Evolutionary conservation across 2,797 vertebrate genomes (phyloP).

Genomic region (Alosa sapidissima): DNA sequence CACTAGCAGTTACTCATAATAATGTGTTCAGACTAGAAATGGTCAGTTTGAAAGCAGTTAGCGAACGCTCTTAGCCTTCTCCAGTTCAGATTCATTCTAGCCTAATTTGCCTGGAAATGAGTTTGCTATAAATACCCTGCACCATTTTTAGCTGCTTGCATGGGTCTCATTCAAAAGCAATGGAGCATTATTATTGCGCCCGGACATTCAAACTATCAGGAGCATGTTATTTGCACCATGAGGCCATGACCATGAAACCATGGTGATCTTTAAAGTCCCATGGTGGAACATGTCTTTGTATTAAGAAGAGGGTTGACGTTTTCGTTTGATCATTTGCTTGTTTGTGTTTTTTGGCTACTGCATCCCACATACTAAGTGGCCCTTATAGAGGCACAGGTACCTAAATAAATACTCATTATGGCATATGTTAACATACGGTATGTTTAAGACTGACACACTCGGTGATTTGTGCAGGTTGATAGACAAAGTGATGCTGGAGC

Average conservation of each 20-base stretch:
- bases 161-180: constrained; percentile 58
- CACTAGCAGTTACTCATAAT: background rate
- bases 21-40: background rate
- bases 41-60: background rate
- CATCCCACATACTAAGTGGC: constrained; percentile 20
- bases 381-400: too few relatives aligned
- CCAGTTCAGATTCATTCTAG: constrained; percentile 31
- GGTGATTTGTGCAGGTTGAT: too few relatives aligned
- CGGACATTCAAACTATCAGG: background rate
- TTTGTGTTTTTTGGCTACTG: constrained; percentile 47
- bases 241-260: background rate
- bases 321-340: background rate
- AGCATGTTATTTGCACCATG: background rate
- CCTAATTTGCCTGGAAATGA: constrained; percentile 53
- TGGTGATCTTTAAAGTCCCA: background rate
- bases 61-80: constrained; percentile 33
- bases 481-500: too few relatives aligned
- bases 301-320: background rate
- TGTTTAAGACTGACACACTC: too few relatives aligned
- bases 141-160: constrained; percentile 49
- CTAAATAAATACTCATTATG: too few relatives aligned
- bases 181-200: constrained; percentile 35
- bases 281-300: constrained; percentile 8
- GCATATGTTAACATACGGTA: too few relatives aligned
- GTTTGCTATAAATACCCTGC: constrained; percentile 60